phyloP scores from a whole-genome alignment of 2,888 invertebrate species.

The Tetheella fluctuosa region DNA sequence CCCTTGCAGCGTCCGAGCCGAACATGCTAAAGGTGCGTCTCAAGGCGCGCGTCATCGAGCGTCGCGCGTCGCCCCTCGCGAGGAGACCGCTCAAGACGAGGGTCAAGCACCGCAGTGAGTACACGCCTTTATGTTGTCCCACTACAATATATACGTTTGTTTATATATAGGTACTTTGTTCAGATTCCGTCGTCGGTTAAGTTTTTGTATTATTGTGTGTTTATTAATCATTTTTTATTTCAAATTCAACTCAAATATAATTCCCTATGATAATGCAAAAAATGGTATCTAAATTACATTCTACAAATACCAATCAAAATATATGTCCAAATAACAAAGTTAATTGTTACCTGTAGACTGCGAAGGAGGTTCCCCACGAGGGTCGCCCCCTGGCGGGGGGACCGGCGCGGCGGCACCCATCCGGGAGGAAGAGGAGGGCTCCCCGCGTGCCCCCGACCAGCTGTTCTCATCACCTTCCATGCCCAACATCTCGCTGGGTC shows the following conservation, averaged over 20 bases:
- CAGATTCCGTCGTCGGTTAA: no score
- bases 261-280: no score
- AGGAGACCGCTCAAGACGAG: constrained; percentile 90
- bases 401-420: constrained; percentile 88
- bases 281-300: no score
- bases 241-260: no score
- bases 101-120: constrained; percentile 86
- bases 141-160: no score
- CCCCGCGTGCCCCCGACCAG: constrained; percentile 88
- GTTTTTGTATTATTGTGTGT: no score
- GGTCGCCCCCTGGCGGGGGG: constrained; percentile 85
- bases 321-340: neutral
- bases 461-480: constrained; percentile 97
- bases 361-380: constrained; percentile 82
- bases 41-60: constrained; percentile 97
- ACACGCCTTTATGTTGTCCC: constrained; percentile 43
- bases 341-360: constrained; percentile 50
- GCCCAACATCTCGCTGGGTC: constrained; percentile 97
- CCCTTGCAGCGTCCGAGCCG: constrained; percentile 94
- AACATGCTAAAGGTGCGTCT: constrained; percentile 97
- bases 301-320: no score
- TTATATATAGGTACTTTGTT: no score
- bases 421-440: constrained; percentile 91
- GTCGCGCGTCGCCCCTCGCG: constrained; percentile 95
- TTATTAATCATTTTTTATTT: no score